phyloP scores from a whole-genome alignment of 2,888 invertebrate species.

The Caenorhabditis plicata region DNA sequence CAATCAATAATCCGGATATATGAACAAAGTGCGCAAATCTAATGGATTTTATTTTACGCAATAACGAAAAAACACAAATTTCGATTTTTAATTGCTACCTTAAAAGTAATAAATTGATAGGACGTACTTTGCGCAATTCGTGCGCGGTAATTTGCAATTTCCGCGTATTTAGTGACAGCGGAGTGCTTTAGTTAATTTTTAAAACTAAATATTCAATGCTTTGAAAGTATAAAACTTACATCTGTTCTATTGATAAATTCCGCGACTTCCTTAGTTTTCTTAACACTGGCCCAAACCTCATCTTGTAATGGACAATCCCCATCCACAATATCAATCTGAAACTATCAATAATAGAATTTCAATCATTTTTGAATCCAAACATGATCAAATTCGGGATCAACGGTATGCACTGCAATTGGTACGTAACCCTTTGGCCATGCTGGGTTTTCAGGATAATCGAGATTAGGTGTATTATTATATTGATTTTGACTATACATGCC shows the following conservation, averaged over 20 bases:
- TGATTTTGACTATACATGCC: slow-evolving; percentile 40
- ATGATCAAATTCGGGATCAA: slow-evolving; percentile 74
- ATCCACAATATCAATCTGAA: slow-evolving; percentile 42
- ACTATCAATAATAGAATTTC: not conserved
- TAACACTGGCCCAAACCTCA: slow-evolving; percentile 39
- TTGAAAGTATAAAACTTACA: too few species aligned
- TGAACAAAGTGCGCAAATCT: too few species aligned
- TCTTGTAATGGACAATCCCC: slow-evolving; percentile 27
- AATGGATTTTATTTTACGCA: too few species aligned
- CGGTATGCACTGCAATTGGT: slow-evolving; percentile 81
- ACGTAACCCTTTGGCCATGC: slow-evolving; percentile 61
- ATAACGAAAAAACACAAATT: too few species aligned
- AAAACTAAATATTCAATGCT: too few species aligned
- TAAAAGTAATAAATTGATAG: too few species aligned
- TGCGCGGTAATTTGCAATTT: too few species aligned
- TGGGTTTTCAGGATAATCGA: slow-evolving; percentile 22
- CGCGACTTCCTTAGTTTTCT: slow-evolving; percentile 27
- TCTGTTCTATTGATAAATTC: slow-evolving; percentile 18
- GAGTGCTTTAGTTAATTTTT: too few species aligned
- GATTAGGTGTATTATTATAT: slow-evolving; percentile 45
- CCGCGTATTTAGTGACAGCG: too few species aligned
- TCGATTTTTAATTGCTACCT: too few species aligned
- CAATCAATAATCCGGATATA: too few species aligned
- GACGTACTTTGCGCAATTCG: too few species aligned
- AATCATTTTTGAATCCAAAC: slow-evolving; percentile 19